These are phyloP conservation scores for Blastobasis lacticolella DNA, from an alignment of 2,888 invertebrate species.

Conservation along the genomic window DNA sequence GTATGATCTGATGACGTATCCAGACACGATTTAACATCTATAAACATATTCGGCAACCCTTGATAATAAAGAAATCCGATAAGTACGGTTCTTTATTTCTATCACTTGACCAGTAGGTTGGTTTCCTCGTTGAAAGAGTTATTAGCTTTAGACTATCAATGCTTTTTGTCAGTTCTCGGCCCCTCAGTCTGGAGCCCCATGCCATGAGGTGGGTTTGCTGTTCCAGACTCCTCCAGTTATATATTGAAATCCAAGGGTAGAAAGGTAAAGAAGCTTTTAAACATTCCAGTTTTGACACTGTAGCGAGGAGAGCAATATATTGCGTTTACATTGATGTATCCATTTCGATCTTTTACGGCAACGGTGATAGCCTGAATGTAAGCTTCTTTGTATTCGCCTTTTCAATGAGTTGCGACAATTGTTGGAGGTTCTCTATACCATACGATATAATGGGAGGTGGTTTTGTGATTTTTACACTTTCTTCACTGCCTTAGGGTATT, in stretches of 20 bases:
- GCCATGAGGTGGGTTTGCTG: conserved; percentile 13
- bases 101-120: too few species aligned
- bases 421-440: too few species aligned
- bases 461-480: too few species aligned
- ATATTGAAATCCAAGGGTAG: conserved; percentile 3
- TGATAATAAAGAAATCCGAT: too few species aligned
- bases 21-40: not conserved
- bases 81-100: too few species aligned
- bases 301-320: conserved; percentile 8
- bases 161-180: conserved; percentile 5
- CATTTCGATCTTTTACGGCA: not conserved
- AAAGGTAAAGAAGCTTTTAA: not conserved
- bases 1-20: conserved; percentile 3
- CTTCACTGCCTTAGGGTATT: too few species aligned
- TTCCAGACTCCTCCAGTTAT: conserved; percentile 15
- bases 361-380: not conserved
- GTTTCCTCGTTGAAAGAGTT: too few species aligned
- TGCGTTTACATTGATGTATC: not conserved
- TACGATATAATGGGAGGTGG: too few species aligned
- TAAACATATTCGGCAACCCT: not conserved
- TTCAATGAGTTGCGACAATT: too few species aligned
- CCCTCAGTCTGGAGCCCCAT: conserved; percentile 16
- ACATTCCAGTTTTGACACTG: conserved; percentile 1
- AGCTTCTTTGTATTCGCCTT: not conserved
- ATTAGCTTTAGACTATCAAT: not conserved